Base-by-base conservation (phyloP, 2,797 vertebrate genomes). In the Naso thynnoides region DNA sequence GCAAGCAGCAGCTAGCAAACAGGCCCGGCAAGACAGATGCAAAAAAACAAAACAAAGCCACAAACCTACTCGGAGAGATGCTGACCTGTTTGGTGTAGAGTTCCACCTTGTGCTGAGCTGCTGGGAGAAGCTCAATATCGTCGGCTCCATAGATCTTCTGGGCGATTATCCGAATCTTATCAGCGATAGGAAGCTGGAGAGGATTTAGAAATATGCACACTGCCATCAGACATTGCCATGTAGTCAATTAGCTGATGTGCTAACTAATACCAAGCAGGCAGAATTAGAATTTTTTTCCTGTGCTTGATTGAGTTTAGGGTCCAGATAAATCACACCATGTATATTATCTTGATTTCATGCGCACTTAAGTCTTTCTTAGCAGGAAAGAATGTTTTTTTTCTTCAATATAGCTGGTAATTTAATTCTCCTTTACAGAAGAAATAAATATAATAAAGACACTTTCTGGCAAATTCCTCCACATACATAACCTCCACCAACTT, bases 111-210 rank as follows among this genome's bases (percentile, higher is more conserved):
- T 92, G 94, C 79, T 97, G 94, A 44, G 98, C 98, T 76, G 98
- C 97, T 0, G 97, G 96, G 39, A 98, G 95, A 3, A 99, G 95
- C 74, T 99, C 97, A 16, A 99, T 92, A 71, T 99, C 96, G 16
- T 95, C 95, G 0, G 98, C 98, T 27, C 98, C 98, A 0, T 99
- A 99, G 83, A 99, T 95, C 88, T 96, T 97, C 92, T 97, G 96
- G 10, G 98, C 97, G 21, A 99, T 99, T 80, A 96, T 95, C 70
- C 96, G 93, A 86, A 99, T 99, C 88, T 99, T 99, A 49, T 99
- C 97, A 63, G 90, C 55, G 45, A 99, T 71, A 8, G 97, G 94
- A 42, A 99, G 94, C 98, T 99, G 64, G 14, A 56, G 8, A 65
- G 21, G 23, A 73, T 27, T 9, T 9, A 52, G 1, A 54, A 29